These are phyloP conservation scores for Rhea americana DNA, from an alignment of 2,113 vertebrate species.

Conservation along the genomic window DNA sequence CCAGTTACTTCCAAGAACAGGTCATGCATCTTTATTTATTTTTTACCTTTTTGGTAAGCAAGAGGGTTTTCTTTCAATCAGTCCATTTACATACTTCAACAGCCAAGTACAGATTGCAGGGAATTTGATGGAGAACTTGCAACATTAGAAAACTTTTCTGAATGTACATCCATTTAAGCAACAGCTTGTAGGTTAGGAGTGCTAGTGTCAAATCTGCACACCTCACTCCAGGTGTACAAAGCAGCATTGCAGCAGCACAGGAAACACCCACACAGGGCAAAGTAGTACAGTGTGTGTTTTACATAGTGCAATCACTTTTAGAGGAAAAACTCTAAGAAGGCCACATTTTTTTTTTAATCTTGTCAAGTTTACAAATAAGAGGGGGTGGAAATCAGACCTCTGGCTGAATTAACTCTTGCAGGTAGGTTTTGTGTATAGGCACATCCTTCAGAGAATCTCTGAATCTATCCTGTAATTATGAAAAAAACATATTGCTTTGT, in stretches of 20 bases:
- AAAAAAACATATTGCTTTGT: slow-evolving; percentile 63
- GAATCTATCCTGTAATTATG: slow-evolving; percentile 43
- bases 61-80: slow-evolving; percentile 65
- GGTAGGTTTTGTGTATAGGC: slow-evolving; percentile 64
- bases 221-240: slow-evolving; percentile 65
- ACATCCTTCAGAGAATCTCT: slow-evolving; percentile 55
- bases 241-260: slow-evolving; percentile 73
- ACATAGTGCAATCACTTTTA: slow-evolving; percentile 70
- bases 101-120: slow-evolving; percentile 67
- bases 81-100: slow-evolving; percentile 62
- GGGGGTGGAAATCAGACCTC: slow-evolving; percentile 44
- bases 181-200: slow-evolving; percentile 63
- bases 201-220: slow-evolving; percentile 22
- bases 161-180: slow-evolving; percentile 72
- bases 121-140: slow-evolving; percentile 65
- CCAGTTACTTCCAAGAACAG: slow-evolving; percentile 37
- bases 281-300: slow-evolving; percentile 72
- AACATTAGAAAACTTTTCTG: slow-evolving; percentile 75
- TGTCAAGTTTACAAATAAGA: slow-evolving; percentile 51
- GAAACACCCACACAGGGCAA: slow-evolving; percentile 56
- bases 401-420: slow-evolving; percentile 44
- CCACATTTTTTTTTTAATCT: slow-evolving; percentile 41
- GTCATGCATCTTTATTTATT: slow-evolving; percentile 76
- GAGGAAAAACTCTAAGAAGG: slow-evolving; percentile 69
- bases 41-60: slow-evolving; percentile 65